Conservation (phyloP, 2,797 vertebrate species). For the Zalophus californianus region DNA sequence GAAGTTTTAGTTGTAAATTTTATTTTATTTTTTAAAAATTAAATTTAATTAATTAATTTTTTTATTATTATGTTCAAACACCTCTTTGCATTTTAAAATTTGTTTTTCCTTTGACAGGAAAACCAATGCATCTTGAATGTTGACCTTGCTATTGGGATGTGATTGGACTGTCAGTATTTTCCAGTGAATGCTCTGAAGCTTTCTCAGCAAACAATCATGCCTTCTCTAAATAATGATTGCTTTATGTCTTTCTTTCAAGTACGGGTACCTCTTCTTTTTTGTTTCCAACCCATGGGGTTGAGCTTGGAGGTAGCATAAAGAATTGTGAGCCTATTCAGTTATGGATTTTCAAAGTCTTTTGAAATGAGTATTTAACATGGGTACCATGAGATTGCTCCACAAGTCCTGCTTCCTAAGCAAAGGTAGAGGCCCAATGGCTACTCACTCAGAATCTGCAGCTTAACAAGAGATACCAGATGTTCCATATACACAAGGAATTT, state of each 20-base stretch:
- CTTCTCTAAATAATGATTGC: neutral
- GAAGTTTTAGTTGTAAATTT: neutral
- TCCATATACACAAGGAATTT: neutral
- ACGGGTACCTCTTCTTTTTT: neutral
- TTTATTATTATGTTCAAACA: too few species aligned
- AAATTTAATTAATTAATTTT: too few species aligned
- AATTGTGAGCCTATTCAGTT: neutral
- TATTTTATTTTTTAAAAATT: neutral
- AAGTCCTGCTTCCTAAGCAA: neutral
- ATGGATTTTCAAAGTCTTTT: neutral
- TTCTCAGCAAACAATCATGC: neutral
- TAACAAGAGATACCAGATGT: neutral
- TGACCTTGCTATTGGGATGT: neutral
- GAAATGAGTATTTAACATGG: neutral
- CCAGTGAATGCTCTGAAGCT: neutral
- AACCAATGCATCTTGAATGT: neutral
- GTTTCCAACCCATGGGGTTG: neutral
- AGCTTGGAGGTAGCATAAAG: neutral
- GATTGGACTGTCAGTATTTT: neutral
- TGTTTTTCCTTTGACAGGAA: neutral
- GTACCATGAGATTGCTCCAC: neutral
- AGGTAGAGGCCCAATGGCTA: neutral
- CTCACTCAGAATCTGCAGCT: neutral
- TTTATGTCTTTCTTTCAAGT: neutral
- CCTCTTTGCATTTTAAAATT: neutral